Conservation (phyloP, 1,140 invertebrate species). For the Marisa cornuarietis region DNA sequence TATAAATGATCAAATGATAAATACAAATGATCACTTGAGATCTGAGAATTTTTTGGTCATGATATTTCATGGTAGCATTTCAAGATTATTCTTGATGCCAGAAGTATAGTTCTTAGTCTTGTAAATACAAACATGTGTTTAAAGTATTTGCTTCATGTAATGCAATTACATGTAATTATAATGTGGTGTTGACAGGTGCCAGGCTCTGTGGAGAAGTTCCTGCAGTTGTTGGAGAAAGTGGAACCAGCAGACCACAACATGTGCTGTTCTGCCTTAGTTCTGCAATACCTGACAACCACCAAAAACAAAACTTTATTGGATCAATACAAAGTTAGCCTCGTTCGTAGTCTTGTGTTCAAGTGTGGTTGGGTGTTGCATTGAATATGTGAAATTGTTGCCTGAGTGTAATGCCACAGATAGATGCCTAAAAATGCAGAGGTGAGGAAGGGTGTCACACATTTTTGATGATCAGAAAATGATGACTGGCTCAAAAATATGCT, state of each 20-base stretch:
- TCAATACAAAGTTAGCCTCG: conserved; percentile 61
- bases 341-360: conserved; percentile 1
- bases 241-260: conserved; percentile 57
- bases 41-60: too few species aligned
- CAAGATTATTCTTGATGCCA: too few species aligned
- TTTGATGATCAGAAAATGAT: not conserved
- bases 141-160: not conserved
- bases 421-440: too few species aligned
- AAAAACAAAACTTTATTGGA: conserved; percentile 58
- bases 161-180: not conserved
- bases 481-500: not conserved
- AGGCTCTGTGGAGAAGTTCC: conserved; percentile 47
- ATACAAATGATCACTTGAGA: too few species aligned
- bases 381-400: not conserved
- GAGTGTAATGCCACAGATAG: too few species aligned
- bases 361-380: not conserved
- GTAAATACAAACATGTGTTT: not conserved
- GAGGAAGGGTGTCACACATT: not conserved
- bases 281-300: conserved; percentile 59
- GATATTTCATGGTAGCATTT: too few species aligned
- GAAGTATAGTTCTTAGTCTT: not conserved
- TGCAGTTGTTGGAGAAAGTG: conserved; percentile 50
- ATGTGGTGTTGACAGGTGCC: conserved; percentile 28
- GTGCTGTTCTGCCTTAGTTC: conserved; percentile 57
- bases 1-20: too few species aligned